Evolutionary conservation across 35 echinoderm and acorn worm genomes (phyloP).

Genomic region (Apostichopus japonicus): DNA sequence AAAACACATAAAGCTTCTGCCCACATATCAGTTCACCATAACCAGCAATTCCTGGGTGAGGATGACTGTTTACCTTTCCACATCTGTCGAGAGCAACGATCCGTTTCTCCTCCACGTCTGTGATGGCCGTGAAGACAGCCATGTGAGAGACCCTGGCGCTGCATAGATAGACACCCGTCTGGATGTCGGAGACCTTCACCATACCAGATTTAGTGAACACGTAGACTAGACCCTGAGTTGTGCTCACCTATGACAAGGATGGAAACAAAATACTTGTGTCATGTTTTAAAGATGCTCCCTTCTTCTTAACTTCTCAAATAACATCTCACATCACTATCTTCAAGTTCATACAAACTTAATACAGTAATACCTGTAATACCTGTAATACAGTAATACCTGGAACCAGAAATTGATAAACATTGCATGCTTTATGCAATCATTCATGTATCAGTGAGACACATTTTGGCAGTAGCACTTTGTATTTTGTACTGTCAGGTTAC

Average conservation of each 20-base stretch:
- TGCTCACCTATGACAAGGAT: slow-evolving; percentile 64
- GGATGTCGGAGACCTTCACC: slow-evolving; percentile 87
- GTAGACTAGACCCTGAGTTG: slow-evolving; percentile 81
- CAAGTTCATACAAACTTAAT: too few relatives aligned
- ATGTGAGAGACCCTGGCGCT: slow-evolving; percentile 70
- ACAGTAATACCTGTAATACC: too few relatives aligned
- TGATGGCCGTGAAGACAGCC: slow-evolving; percentile 73
- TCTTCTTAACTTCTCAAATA: too few relatives aligned
- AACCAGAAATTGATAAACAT: too few relatives aligned
- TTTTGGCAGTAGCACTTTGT: too few relatives aligned
- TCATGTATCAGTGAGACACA: too few relatives aligned
- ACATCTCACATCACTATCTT: too few relatives aligned
- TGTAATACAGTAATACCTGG: too few relatives aligned
- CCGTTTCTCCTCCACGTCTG: slow-evolving; percentile 72
- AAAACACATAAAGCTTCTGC: background rate
- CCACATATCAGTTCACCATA: background rate
- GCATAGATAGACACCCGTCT: slow-evolving; percentile 79
- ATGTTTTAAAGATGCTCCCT: too few relatives aligned
- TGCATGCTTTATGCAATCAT: too few relatives aligned
- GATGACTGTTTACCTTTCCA: slow-evolving; percentile 72
- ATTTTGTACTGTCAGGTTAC: too few relatives aligned
- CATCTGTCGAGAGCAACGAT: slow-evolving; percentile 73
- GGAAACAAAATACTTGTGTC: background rate
- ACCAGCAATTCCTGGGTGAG: background rate
- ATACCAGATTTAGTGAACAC: slow-evolving; percentile 86